These are phyloP conservation scores for Lochmaea capreae DNA, from an alignment of 2,888 invertebrate genomes.

Conservation along the genomic window DNA sequence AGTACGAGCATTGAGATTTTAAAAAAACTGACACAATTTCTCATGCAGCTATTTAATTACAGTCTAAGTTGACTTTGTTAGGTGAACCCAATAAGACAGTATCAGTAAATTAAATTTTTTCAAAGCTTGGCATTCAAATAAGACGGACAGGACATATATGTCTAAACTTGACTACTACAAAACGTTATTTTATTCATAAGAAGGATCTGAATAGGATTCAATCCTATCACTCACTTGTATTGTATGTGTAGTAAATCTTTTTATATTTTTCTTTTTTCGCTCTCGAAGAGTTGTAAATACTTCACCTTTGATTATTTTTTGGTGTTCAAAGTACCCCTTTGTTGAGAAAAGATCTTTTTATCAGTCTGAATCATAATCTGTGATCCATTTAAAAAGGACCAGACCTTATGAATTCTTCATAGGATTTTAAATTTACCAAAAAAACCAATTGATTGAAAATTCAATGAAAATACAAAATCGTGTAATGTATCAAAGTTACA, in stretches of 20 bases:
- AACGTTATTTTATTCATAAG: constrained; percentile 7
- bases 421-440: no score
- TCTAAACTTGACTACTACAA: neutral
- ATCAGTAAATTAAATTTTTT: neutral
- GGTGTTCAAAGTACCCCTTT: neutral
- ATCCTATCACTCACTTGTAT: constrained; percentile 3
- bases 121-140: constrained; percentile 1
- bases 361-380: no score
- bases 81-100: constrained; percentile 1
- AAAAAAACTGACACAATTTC: neutral
- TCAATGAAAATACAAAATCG: no score
- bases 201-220: neutral
- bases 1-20: neutral
- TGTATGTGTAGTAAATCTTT: neutral
- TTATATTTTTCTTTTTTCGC: neutral
- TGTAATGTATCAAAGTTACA: no score
- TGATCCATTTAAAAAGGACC: no score
- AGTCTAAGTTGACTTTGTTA: neutral
- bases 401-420: no score
- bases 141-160: neutral
- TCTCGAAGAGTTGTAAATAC: neutral
- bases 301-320: neutral
- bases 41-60: neutral
- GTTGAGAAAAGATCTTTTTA: no score
- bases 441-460: no score